Evolutionary conservation across 2,888 invertebrate species (phyloP).

Genomic region (Conistra vaccinii): DNA sequence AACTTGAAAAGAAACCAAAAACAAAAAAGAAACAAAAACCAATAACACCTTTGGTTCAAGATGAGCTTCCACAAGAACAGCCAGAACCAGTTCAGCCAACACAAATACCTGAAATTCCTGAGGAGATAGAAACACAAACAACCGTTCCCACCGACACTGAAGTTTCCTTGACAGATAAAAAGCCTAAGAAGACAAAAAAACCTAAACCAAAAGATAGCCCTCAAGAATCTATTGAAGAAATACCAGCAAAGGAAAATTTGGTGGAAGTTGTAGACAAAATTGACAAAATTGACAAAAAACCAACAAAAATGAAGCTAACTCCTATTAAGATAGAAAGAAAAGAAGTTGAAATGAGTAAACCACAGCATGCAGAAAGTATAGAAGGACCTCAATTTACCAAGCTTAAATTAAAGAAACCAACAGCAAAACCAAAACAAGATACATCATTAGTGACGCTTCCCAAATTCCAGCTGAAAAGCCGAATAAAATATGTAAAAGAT

Average conservation of each 20-base stretch:
- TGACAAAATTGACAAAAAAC: slow-evolving; percentile 67
- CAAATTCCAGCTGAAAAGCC: slow-evolving; percentile 93
- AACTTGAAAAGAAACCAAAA: slow-evolving; percentile 46
- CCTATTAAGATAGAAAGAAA: slow-evolving; percentile 92
- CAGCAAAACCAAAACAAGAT: slow-evolving; percentile 87
- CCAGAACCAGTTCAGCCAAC: slow-evolving; percentile 13
- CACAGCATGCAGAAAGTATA: slow-evolving; percentile 91
- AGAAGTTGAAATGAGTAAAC: slow-evolving; percentile 91
- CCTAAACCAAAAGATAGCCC: slow-evolving; percentile 26
- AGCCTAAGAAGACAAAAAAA: slow-evolving; percentile 49
- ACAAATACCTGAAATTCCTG: slow-evolving; percentile 28
- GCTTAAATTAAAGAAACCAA: slow-evolving; percentile 93
- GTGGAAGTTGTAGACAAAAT: slow-evolving; percentile 56
- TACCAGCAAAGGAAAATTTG: slow-evolving; percentile 18
- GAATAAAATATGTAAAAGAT: slow-evolving; percentile 91
- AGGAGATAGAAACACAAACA: slow-evolving; percentile 22
- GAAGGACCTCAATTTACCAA: slow-evolving; percentile 92
- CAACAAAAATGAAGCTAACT: slow-evolving; percentile 77
- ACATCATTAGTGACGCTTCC: slow-evolving; percentile 87
- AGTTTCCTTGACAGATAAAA: slow-evolving; percentile 35
- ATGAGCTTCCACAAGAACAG: slow-evolving; percentile 30
- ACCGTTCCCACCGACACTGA: neutral
- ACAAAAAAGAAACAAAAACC: slow-evolving; percentile 53
- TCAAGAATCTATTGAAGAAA: slow-evolving; percentile 31
- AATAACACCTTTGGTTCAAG: slow-evolving; percentile 14